Evolutionary conservation across 2,797 vertebrate genomes (phyloP), one percentile per base, ranked within the genome.

Genomic region (Mallotus villosus): DNA sequence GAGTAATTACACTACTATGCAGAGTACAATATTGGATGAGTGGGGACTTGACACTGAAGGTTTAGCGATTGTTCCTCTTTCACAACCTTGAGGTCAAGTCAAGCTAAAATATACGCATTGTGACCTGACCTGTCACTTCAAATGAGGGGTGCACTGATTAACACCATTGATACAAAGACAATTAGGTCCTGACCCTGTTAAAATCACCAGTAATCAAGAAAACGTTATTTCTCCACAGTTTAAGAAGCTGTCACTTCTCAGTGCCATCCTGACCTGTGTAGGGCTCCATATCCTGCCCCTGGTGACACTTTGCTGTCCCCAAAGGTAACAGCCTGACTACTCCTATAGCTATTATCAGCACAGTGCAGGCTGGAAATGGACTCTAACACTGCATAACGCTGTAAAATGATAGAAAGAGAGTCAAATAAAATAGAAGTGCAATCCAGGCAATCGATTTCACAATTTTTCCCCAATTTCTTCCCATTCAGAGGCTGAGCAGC

Each of bases 401-500:
- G 89, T 88, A 88, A 89, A 87, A 91, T 88, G 87, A 93, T 88
- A 92, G 90, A 89, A 87, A 89, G 86, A 78, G 81, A 91, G 86
- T 92, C 86, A 90, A 93, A 92, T 93, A 95, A 94, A 95, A 95
- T 93, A 93, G 92, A 93, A 92, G 85, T 90, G 92, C 91, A 91
- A 92, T 89, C 93, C 91, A 89, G 87, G 86, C 92, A 93, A 96
- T 96, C 86, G 87, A 95, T 97, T 96, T 94, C 91, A 92, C 94
- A 95, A 93, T 96, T 95, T 94, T 90, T 92, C 80, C 75, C 92
- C 94, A 95, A 93, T 96, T 95, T 94, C 91, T 92, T 81, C 74
- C 86, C 89, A 37, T 90, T 92, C 90, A 80, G 89, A 86, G 68
- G 66, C 74, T 84, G 88, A 85, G 80, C 14, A 16, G 92, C 83